Conservation (phyloP, 37 sponge, comb jelly and placozoan species). For the Ephydatia muelleri region DNA sequence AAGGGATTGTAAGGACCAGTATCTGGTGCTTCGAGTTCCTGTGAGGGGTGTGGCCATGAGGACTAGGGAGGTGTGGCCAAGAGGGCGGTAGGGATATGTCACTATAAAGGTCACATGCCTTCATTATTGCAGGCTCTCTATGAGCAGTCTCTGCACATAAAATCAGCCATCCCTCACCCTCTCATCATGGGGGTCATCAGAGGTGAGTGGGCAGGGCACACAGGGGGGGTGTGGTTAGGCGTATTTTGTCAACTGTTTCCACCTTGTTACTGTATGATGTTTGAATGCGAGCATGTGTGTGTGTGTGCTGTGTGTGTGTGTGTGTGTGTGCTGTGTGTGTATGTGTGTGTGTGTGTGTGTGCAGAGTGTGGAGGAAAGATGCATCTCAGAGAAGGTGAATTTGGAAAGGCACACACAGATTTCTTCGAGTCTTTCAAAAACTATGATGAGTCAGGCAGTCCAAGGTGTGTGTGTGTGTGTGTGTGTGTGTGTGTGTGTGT, state of each 20-base stretch:
- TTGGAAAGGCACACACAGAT: constrained; percentile 94
- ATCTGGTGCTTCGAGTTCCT: constrained; percentile 6
- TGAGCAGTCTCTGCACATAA: constrained; percentile 92
- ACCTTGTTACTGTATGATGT: background rate
- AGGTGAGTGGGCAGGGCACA: constrained; percentile 41
- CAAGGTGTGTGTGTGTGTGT: constrained; percentile 53
- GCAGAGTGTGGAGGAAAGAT: constrained; percentile 98
- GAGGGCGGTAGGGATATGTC: too few relatives aligned
- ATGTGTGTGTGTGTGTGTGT: constrained; percentile 3
- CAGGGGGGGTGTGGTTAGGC: background rate
- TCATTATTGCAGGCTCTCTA: constrained; percentile 62
- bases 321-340: constrained; percentile 9
- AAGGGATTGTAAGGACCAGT: too few relatives aligned
- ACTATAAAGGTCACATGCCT: background rate
- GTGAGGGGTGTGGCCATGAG: background rate
- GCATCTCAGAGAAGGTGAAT: constrained; percentile 95
- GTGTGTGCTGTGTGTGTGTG: constrained; percentile 7
- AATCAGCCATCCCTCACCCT: constrained; percentile 98
- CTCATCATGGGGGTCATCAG: constrained; percentile 99
- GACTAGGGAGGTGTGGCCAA: too few relatives aligned
- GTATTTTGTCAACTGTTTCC: background rate
- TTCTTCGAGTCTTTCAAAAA: constrained; percentile 99
- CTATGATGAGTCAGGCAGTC: constrained; percentile 96
- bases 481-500: constrained; percentile 25
- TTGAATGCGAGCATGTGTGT: background rate